These are phyloP conservation scores for Drosophila lacteicornis DNA, from an alignment of 1,140 invertebrate genomes.

Conservation along the genomic window DNA sequence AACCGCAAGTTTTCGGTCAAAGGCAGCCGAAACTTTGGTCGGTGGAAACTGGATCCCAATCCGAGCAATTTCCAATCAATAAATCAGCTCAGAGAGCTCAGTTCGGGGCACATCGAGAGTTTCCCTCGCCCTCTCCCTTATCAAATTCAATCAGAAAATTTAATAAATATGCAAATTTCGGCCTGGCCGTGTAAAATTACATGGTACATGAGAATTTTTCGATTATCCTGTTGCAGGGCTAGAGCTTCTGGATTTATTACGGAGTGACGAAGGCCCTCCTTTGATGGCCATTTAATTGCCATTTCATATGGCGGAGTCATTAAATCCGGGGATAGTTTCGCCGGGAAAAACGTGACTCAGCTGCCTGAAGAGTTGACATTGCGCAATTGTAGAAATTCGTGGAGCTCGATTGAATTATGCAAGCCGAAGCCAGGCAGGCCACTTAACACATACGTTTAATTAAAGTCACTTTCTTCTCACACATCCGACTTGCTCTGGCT, in stretches of 20 bases:
- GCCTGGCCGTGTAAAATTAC: slow-evolving; percentile 57
- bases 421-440: slow-evolving; percentile 43
- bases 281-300: slow-evolving; percentile 67
- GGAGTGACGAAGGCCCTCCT: background rate
- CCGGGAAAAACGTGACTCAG: slow-evolving; percentile 39
- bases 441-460: slow-evolving; percentile 70
- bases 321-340: slow-evolving; percentile 6
- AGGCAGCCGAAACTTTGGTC: slow-evolving; percentile 31
- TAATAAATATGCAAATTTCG: slow-evolving; percentile 80
- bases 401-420: slow-evolving; percentile 64
- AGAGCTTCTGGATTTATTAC: slow-evolving; percentile 22
- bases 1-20: slow-evolving; percentile 41
- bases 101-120: slow-evolving; percentile 4
- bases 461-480: slow-evolving; percentile 79
- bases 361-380: slow-evolving; percentile 13
- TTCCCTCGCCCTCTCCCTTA: slow-evolving; percentile 31
- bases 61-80: slow-evolving; percentile 28
- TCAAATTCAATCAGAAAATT: slow-evolving; percentile 77
- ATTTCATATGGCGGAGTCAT: slow-evolving; percentile 13
- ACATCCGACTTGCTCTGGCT: slow-evolving; percentile 43
- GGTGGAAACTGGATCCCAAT: slow-evolving; percentile 1
- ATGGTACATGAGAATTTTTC: slow-evolving; percentile 57
- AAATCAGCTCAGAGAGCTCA: slow-evolving; percentile 22
- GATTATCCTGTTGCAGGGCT: slow-evolving; percentile 49
- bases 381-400: slow-evolving; percentile 54